Evolutionary conservation across 64 coral and sea anemone genomes (phyloP).

Genomic region (Stylophora pistillata): DNA sequence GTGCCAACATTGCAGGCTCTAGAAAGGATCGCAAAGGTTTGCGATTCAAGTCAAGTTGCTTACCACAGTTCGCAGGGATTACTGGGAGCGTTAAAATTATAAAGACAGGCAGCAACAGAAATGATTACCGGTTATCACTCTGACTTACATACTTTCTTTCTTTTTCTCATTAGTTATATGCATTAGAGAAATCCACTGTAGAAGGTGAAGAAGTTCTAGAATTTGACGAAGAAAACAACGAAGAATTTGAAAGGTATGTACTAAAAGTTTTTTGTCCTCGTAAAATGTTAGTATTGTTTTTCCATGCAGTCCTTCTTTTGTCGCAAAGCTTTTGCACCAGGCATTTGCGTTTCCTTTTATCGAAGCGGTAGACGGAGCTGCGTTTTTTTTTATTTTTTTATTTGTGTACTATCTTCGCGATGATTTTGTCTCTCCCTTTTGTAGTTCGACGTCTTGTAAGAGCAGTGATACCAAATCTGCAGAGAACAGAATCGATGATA

Average conservation of each 20-base stretch:
- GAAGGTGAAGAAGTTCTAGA: slow-evolving; percentile 53
- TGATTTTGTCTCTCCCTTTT: too few relatives aligned
- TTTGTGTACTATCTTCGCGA: too few relatives aligned
- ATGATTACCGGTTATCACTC: neutral
- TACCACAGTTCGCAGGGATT: too few relatives aligned
- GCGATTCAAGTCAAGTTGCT: too few relatives aligned
- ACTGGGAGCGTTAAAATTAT: neutral
- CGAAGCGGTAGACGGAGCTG: too few relatives aligned
- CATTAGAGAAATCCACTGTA: slow-evolving; percentile 20
- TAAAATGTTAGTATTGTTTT: neutral
- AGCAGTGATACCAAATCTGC: slow-evolving; percentile 9
- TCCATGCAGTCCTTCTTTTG: neutral
- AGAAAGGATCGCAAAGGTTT: too few relatives aligned
- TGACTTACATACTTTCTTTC: neutral
- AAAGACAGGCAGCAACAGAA: neutral
- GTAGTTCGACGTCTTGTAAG: neutral
- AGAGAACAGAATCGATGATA: slow-evolving; percentile 58
- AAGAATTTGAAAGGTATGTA: neutral
- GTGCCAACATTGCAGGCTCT: too few relatives aligned
- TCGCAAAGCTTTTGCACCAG: too few relatives aligned
- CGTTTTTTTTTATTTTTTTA: too few relatives aligned
- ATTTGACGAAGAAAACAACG: slow-evolving; percentile 1
- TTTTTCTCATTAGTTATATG: slow-evolving; percentile 9
- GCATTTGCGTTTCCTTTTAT: too few relatives aligned
- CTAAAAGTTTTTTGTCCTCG: neutral